Base-by-base conservation (phyloP, 1,140 invertebrate species). In the Panulirus ornatus region DNA sequence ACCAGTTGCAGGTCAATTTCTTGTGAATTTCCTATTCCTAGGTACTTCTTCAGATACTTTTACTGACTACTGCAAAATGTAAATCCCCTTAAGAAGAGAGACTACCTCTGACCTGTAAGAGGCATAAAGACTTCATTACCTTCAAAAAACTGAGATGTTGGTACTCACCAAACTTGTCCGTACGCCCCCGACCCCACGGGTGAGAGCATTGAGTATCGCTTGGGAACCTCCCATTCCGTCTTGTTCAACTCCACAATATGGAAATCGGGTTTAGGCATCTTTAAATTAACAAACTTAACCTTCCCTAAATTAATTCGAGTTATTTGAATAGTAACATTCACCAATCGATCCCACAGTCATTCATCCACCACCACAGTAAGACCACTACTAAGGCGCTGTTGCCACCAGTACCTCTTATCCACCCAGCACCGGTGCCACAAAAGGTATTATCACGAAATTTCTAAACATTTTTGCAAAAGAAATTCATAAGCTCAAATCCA, bases 221-320 rank as follows among this genome's bases (percentile, higher is more conserved):
- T 81, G 19, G 88, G 88, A 36, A 89, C 79, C 88, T 89, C 88
- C 88, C 88, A 89, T 54, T 89, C 88, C 36, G 88, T 89, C 88
- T 89, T 89, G 47, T 89, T 89, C 36, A 89, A 38, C 70, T 89
- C 88, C 19, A 89, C 22, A 14, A 81, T 89, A 70, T 89, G 88
- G 54, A 82, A 89, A 22, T 81, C 88, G 42, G 88, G 70, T 70
- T 89, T 89, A 51, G 88, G 79, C 88, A 89, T 89, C 38, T 30
- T 58, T 19, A 73, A 51, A 8, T 34, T 2, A 16, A 22, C 75
- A 22, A 9, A 51, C 19, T 16, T 34, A 11, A 73, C 66, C 42
- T 71, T 51, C 40, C n/a, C 11, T 0, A 14, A 73, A 9, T 27
- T n/a, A 14, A 30, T 27, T 44, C 8, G 27, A 9, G 6, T 36